Evolutionary conservation across 2,797 vertebrate species (phyloP).

Genomic region (Sebastes paucispinis): DNA sequence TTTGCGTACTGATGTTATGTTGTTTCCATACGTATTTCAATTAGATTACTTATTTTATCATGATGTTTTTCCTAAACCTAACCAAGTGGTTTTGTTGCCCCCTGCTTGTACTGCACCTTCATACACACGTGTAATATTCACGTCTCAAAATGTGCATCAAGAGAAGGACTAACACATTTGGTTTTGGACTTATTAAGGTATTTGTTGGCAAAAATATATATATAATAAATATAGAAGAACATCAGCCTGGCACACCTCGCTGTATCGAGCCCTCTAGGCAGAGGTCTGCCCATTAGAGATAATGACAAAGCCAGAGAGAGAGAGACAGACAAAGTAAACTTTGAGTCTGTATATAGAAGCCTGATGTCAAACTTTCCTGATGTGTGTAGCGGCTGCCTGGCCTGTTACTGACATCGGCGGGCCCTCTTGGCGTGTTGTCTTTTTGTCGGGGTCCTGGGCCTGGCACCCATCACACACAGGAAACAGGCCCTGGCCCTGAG

Average conservation of each 20-base stretch:
- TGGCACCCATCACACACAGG: conserved; percentile 83
- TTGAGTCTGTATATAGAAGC: conserved; percentile 48
- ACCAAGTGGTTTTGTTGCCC: too few species aligned
- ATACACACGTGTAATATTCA: too few species aligned
- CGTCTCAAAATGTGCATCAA: too few species aligned
- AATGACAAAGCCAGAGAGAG: conserved; percentile 9
- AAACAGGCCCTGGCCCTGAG: conserved; percentile 76
- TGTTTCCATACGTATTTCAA: too few species aligned
- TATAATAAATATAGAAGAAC: background rate
- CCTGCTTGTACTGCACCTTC: too few species aligned
- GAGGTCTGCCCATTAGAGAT: background rate
- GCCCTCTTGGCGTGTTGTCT: conserved; percentile 46
- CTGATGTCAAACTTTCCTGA: conserved; percentile 55
- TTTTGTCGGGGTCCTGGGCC: conserved; percentile 61
- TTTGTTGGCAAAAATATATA: background rate
- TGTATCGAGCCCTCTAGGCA: background rate
- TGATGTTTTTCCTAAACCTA: too few species aligned
- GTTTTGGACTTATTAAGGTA: background rate
- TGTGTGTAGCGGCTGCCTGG: conserved; percentile 55
- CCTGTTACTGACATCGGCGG: conserved; percentile 49
- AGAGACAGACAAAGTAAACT: conserved; percentile 41
- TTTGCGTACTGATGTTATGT: too few species aligned
- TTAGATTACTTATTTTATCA: too few species aligned
- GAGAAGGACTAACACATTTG: too few species aligned
- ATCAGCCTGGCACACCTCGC: background rate